Base-by-base conservation (phyloP, 1,140 invertebrate genomes). In the Drosophila ironensis region DNA sequence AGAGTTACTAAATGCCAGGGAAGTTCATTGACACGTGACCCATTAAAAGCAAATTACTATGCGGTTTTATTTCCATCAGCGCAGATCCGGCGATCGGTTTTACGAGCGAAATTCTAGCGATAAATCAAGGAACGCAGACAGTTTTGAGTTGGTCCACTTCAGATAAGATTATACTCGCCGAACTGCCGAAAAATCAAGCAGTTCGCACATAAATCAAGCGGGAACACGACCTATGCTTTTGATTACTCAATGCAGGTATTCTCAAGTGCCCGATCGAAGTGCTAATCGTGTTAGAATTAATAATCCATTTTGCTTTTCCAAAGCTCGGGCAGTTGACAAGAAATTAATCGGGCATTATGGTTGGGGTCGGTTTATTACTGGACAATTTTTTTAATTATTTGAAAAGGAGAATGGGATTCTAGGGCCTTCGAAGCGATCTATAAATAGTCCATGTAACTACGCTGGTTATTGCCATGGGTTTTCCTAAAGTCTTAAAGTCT, bases 171-270 rank as follows among this genome's bases (percentile, higher is more conserved):
- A 42, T 25, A 60, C 56, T 60, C 7, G 35, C 56, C 30, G 6
- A 33, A 24, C 57, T 4, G 35, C 56, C 30, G 6, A 33, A 24
- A 60, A 60, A 56, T 42, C 51, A 30, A 60, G 20, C 11, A 24
- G 38, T 56, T 56, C 8, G 25, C 56, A 60, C 56, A 59, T 59
- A 59, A 59, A 59, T 54, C 56, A 59, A 54, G 24, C 7, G 22
- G 24, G 35, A 6, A 30, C 56, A 7, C 56, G 50, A 60, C 56
- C 56, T 60, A 60, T 60, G 56, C 30, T 33, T n/a, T 54, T 20
- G 57, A 56, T 33, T 24, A 56, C 25, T 54, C 41, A 41, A 56
- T 56, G 33, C n/a, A 19, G 22, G 11, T 7, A 20, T 27, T 59
- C 30, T 40, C 24, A 41, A 41, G 17, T 41, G 37, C 56, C 27